Base-by-base conservation (phyloP, 2,888 invertebrate species). In the Trachelus tabidus region DNA sequence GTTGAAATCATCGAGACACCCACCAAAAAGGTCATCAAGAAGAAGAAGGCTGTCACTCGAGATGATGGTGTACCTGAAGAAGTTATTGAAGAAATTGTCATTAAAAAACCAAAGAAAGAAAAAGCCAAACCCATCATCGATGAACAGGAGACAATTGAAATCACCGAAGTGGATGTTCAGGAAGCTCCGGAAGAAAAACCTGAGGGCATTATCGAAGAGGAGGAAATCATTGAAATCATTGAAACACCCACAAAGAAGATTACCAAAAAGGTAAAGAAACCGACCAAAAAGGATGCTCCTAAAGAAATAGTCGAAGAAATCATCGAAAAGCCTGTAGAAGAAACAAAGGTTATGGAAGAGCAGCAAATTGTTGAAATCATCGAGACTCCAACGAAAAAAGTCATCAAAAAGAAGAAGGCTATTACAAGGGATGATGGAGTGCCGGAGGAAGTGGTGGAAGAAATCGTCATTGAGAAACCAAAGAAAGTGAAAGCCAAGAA, bases 401-500 rank as follows among this genome's bases (percentile, higher is more conserved):
- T 80, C 30, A 78, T 80, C 11, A 80, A 78, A 37, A 79, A 82
- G 69, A 81, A 79, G 12, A 79, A 79, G 6, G 75, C 83, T 75
- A 68, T 80, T 12, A 75, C 76, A 11, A 68, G 56, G 34, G 79
- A 81, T 56, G 83, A 84, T 69, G 83, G 86, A 73, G 79, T 85
- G n/a, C 75, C 85, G 12, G 84, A 86, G 35, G 90, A 89, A 80
- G 79, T 83, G 12, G 82, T 86, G 34, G 85, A 89, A 69, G 87
- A 88, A 73, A 83, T 88, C 40, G 75, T 81, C 11, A 83, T 79
- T 1, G 83, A 83, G 69, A 80, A 84, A 76, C 84, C 84, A 6
- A 81, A 84, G 69, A 83, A 82, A 76, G 80, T 84, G 73, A 82
- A 85, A 76, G 86, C 84, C 33, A 83, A 81, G 73, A 79, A 79